Percentiles rank a stretch among this genome's conserved stretches.
phyloP scores from a whole-genome alignment of 92 coral and sea anemone species.

The Zoanthus sansibaricus region DNA sequence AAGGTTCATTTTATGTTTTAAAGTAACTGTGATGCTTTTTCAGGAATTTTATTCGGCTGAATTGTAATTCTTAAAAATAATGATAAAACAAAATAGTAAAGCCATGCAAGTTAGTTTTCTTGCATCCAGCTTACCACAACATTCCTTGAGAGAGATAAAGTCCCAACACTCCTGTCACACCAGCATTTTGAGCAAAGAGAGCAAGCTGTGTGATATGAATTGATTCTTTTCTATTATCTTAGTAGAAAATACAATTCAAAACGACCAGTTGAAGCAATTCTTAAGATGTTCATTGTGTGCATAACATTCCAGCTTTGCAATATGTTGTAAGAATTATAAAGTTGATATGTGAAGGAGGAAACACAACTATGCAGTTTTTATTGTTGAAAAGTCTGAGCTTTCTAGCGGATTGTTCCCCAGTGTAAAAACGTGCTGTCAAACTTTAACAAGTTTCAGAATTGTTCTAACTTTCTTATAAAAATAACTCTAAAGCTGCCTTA shows the following conservation, averaged over 20 bases:
- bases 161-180: neutral
- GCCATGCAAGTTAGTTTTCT: neutral
- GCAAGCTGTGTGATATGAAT: neutral
- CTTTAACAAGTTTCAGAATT: neutral
- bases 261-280: neutral
- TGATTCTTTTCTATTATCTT: neutral
- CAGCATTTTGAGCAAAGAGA: neutral
- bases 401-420: neutral
- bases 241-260: neutral
- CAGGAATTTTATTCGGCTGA: neutral
- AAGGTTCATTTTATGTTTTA: neutral
- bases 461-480: neutral
- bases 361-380: neutral
- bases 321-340: neutral
- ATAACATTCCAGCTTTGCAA: neutral
- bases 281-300: neutral
- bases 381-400: neutral
- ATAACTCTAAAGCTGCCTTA: neutral
- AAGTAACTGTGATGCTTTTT: neutral
- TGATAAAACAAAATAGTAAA: neutral
- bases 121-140: neutral
- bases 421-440: slow-evolving; percentile 1
- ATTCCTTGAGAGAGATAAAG: neutral
- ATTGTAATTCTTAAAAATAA: neutral
- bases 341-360: neutral